Evolutionary conservation across 2,888 invertebrate species (phyloP), one percentile per base, ranked within the genome.

Genomic region (Peribatodes rhomboidaria): DNA sequence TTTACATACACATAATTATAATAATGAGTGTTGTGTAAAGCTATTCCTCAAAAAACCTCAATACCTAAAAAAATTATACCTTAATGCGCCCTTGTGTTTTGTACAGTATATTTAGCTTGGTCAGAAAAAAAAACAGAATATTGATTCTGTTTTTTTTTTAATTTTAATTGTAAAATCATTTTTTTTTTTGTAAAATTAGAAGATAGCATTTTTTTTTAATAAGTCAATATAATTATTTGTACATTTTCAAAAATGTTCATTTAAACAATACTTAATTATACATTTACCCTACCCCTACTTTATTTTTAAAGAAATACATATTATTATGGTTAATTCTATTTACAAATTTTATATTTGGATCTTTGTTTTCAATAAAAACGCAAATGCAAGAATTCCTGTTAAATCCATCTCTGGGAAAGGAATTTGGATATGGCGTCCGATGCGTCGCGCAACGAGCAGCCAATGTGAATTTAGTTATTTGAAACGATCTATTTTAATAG

Each of bases 341-440:
- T 35, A 35, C 35, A 8, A 35, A 35, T 35, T 35, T 11, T 11
- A 10, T 18, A 2, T 7, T 14, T 13, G 4, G 14, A 20, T 20
- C 22, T 13, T n/a, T 27, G 22, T n/a, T 2, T 8, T n/a, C 1
- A n/a, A 33, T 13, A 49, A 11, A 18, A 18, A 42, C 10, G 18
- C 18, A 35, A 31, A 22, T 44, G 4, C 44, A 59, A 31, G 3
- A 39, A 11, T 37, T 55, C 10, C 31, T 31, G 8, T 50, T 14
- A 31, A 88, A 70, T 91, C 52, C 89, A 81, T 46, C 87, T 82
- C 92, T 92, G 92, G 74, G 69, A 66, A 71, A 77, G 81, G 85
- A 87, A 89, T 88, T 89, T 84, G 87, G 87, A 86, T 88, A 90
- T 91, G 91, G 92, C 92, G 91, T 84, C 86, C 85, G 82, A 88